These are phyloP conservation scores for Dynastes tityus DNA, from an alignment of 2,888 invertebrate genomes.

Conservation along the genomic window DNA sequence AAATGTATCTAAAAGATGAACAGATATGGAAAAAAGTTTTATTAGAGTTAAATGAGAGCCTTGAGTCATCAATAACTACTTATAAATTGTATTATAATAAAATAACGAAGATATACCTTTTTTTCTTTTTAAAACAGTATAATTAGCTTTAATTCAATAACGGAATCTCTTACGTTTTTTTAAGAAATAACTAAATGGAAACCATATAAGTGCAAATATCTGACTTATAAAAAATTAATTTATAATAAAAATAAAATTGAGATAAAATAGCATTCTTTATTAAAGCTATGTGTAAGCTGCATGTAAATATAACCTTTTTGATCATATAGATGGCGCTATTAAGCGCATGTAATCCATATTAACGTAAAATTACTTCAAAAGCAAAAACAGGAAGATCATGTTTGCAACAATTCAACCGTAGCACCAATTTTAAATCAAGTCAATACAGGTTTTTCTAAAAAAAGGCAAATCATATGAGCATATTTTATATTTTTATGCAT, in stretches of 20 bases:
- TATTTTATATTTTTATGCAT: too few relatives aligned
- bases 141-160: background rate
- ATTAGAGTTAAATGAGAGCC: background rate
- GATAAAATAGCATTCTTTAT: constrained; percentile 1
- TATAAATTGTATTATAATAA: background rate
- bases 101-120: too few relatives aligned
- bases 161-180: background rate
- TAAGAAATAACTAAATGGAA: background rate
- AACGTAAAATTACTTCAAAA: too few relatives aligned
- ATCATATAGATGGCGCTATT: too few relatives aligned
- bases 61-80: background rate
- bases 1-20: constrained; percentile 55
- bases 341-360: too few relatives aligned
- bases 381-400: too few relatives aligned
- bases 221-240: background rate
- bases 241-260: background rate
- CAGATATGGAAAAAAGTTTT: background rate
- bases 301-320: too few relatives aligned
- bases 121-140: too few relatives aligned
- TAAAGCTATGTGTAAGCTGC: constrained; percentile 13
- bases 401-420: too few relatives aligned
- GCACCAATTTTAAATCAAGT: too few relatives aligned
- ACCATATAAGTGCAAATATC: constrained; percentile 19
- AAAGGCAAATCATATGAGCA: too few relatives aligned
- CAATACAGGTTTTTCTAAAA: too few relatives aligned